Conservation (phyloP, 1,140 invertebrate species). For the Chironomus tepperi region DNA sequence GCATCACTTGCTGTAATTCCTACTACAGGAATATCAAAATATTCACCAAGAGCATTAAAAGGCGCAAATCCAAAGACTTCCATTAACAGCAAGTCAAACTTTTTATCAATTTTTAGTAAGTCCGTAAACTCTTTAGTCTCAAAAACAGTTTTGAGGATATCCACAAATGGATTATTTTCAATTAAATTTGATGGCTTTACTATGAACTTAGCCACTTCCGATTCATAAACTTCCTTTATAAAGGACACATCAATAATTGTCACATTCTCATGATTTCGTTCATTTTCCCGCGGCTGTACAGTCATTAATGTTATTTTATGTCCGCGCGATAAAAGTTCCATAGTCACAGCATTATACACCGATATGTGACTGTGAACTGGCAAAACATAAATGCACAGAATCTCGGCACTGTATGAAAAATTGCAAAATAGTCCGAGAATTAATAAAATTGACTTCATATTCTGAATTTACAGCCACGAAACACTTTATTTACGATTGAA, state of each 20-base stretch:
- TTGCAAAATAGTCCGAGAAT: too few relatives aligned
- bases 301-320: neutral
- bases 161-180: too few relatives aligned
- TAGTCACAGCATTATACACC: neutral
- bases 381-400: neutral
- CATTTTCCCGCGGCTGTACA: neutral
- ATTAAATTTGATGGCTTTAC: too few relatives aligned
- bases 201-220: too few relatives aligned
- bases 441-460: too few relatives aligned
- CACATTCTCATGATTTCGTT: neutral
- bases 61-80: neutral
- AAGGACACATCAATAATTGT: neutral
- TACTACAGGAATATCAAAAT: neutral
- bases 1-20: neutral
- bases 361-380: neutral
- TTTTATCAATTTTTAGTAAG: neutral
- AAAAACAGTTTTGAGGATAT: neutral
- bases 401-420: neutral
- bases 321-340: neutral
- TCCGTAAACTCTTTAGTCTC: neutral
- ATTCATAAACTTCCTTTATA: neutral
- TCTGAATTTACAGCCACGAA: too few relatives aligned
- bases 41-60: neutral
- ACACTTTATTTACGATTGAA: too few relatives aligned
- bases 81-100: neutral